Conservation (phyloP, 2,113 vertebrate species). For the Cottus gobio region DNA sequence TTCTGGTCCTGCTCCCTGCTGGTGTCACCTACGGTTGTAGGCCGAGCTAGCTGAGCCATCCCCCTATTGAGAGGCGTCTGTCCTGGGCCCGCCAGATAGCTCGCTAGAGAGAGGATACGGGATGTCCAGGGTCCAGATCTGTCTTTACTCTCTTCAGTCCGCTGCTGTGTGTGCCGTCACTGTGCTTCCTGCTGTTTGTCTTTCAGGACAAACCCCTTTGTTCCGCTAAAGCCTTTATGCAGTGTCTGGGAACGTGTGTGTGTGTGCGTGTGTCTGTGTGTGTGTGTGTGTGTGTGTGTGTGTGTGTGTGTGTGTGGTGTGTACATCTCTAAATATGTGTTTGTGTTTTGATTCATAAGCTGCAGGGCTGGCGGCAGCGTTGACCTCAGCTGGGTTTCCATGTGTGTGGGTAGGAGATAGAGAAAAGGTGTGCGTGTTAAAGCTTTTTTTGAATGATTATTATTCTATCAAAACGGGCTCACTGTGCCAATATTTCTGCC, state of each 20-base stretch:
- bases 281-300: conserved; percentile 51
- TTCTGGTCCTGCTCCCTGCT: background rate
- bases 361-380: background rate
- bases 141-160: conserved; percentile 41
- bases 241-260: conserved; percentile 57
- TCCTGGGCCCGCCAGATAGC: too few species aligned
- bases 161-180: conserved; percentile 22
- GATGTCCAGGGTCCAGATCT: conserved; percentile 81
- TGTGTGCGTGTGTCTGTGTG: conserved; percentile 1
- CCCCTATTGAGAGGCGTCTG: background rate
- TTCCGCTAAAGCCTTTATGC: conserved; percentile 52
- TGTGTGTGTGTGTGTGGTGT: conserved; percentile 8
- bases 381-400: background rate
- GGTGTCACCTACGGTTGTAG: too few species aligned
- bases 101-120: background rate
- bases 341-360: too few species aligned
- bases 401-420: background rate
- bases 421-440: conserved; percentile 7
- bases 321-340: too few species aligned
- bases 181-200: conserved; percentile 62
- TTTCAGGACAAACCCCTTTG: conserved; percentile 66
- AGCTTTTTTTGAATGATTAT: conserved; percentile 34
- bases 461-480: conserved; percentile 51
- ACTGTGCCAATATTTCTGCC: conserved; percentile 75
- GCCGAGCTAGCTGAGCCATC: too few species aligned